Evolutionary conservation across 1,140 invertebrate species (phyloP), one percentile per base, ranked within the genome.

Genomic region (Plodia interpunctella): DNA sequence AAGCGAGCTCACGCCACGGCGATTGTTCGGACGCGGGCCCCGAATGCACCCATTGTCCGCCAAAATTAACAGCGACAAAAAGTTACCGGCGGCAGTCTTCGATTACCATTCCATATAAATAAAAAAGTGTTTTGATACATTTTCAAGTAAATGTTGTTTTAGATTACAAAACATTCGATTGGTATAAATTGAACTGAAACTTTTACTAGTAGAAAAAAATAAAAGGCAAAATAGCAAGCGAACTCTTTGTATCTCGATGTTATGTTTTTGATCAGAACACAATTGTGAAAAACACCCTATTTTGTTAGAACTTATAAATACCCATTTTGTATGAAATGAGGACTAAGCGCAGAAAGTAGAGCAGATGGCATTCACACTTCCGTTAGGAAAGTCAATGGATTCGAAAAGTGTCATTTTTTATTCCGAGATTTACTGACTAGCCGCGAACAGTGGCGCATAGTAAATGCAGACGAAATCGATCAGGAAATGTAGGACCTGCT

Each of bases 41-140:
- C 73, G 72, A 66, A 66, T 68, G 65, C 54, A 61, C 76, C 76
- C 72, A 80, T 84, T 82, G 81, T 82, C 73, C 76, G 72, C 52
- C 66, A 57, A 78, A 78, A 83, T 83, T 77, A 77, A 76, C 77
- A 69, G 71, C 51, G 63, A 70, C 74, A 82, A 84, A 82, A 82
- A 83, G 57, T 19, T 35, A 44, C 35, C 61, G n/a, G 49, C 61
- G n/a, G 49, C 51, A 53, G n/a, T 15, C 51, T 53, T 25, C 19
- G 51, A 25, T 53, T 53, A 53, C 51, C 51, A 53, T 53, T 53
- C 21, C 51, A 53, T 20, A 53, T 53, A 25, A 53, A 44, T 44
- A 44, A 44, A 44, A 44, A 44, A 44, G 38, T 44, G 38, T 44
- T 44, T 44, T 44, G 13, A 44, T 44, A 44, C 38, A 44, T 15